phyloP scores from a whole-genome alignment of 2,888 invertebrate species.

The Thera obeliscata region DNA sequence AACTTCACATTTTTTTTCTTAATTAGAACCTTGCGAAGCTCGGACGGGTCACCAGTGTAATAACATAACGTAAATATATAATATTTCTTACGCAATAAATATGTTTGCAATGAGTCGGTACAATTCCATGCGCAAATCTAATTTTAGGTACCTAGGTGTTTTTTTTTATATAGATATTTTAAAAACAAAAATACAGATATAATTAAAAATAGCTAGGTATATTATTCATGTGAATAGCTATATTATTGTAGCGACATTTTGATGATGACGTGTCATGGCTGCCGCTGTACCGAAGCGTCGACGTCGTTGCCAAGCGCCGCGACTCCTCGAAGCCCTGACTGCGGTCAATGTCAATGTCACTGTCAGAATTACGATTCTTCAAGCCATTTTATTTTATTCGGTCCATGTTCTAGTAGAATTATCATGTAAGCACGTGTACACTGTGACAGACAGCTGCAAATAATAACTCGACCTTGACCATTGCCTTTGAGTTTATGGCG shows the following conservation, averaged over 20 bases:
- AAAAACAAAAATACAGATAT: no score
- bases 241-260: conserved; percentile 9
- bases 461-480: conserved; percentile 25
- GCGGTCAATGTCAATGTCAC: conserved; percentile 73
- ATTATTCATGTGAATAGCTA: conserved; percentile 10
- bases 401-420: conserved; percentile 10
- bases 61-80: no score
- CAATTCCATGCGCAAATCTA: no score
- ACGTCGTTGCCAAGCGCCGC: conserved; percentile 31
- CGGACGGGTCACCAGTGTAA: no score
- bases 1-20: no score
- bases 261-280: conserved; percentile 4
- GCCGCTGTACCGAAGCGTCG: conserved; percentile 12
- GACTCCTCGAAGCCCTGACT: conserved; percentile 47
- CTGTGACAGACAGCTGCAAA: conserved; percentile 20
- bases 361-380: conserved; percentile 50
- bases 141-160: no score
- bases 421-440: no score
- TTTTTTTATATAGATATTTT: no score
- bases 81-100: no score
- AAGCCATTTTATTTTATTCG: conserved; percentile 10
- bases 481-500: conserved; percentile 20
- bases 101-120: no score
- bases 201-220: not conserved
- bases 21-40: no score